Evolutionary conservation across 2,888 invertebrate genomes (phyloP).

Genomic region (Sinelater perroti): DNA sequence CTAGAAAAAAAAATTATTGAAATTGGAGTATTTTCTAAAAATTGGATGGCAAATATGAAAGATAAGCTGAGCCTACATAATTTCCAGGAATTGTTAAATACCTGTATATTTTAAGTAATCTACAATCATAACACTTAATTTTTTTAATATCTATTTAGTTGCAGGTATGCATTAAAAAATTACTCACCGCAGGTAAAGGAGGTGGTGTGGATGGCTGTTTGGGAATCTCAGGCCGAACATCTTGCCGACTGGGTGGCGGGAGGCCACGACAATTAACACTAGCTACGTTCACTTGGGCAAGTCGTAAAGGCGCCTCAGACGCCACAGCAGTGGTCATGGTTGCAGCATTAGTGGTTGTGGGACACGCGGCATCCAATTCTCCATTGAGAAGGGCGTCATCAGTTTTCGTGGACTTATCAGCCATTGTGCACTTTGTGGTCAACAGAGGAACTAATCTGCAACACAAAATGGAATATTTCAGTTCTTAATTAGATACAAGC

Average conservation of each 20-base stretch:
- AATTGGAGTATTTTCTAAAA: too few relatives aligned
- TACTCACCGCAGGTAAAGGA: conserved; percentile 47
- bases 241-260: conserved; percentile 38
- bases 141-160: too few relatives aligned
- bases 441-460: conserved; percentile 57
- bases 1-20: too few relatives aligned
- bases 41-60: too few relatives aligned
- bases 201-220: conserved; percentile 48
- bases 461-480: too few relatives aligned
- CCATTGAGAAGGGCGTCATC: conserved; percentile 61
- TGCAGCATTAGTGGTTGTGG: conserved; percentile 64
- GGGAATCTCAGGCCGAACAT: conserved; percentile 37
- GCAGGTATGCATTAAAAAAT: too few relatives aligned
- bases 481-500: too few relatives aligned
- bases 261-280: conserved; percentile 48
- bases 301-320: conserved; percentile 52
- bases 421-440: conserved; percentile 63
- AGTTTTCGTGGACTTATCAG: conserved; percentile 78
- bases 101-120: too few relatives aligned
- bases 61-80: too few relatives aligned
- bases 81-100: too few relatives aligned
- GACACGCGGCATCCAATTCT: conserved; percentile 52
- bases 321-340: conserved; percentile 64
- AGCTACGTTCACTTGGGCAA: conserved; percentile 44
- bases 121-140: too few relatives aligned